A percentile compares a stretch with the other conserved stretches of the same genome.
Conservation (phyloP, 2,797 vertebrate genomes). For the Loriculus beryllinus region DNA sequence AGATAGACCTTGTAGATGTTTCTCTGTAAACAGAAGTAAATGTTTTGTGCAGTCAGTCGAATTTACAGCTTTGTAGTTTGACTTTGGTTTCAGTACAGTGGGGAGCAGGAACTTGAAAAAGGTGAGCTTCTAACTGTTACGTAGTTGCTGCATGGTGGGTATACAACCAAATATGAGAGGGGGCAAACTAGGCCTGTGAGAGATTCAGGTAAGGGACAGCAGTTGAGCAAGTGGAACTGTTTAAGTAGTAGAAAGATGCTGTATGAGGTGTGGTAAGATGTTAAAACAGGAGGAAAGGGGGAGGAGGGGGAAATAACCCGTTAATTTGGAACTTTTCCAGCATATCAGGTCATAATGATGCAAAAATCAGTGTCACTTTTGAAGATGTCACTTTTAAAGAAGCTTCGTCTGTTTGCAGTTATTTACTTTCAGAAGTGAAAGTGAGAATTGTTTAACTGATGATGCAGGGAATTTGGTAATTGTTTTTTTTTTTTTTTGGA, state of each 20-base stretch:
- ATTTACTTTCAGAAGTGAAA: background rate
- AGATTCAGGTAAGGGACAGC: fast-evolving
- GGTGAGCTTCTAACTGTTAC: background rate
- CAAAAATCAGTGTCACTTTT: background rate
- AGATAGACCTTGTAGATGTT: background rate
- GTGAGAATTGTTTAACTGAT: background rate
- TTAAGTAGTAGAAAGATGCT: background rate
- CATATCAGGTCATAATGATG: background rate
- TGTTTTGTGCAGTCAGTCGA: background rate
- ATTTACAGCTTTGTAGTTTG: background rate
- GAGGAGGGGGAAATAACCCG: background rate
- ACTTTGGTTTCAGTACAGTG: fast-evolving
- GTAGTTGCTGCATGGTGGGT: background rate
- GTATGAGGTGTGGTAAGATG: background rate
- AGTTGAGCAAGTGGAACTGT: background rate
- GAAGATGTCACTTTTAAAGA: background rate
- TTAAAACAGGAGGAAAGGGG: background rate
- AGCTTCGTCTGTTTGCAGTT: background rate
- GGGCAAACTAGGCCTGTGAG: background rate
- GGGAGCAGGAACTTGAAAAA: background rate
- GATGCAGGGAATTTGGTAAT: background rate
- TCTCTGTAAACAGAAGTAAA: background rate
- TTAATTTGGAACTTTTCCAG: background rate
- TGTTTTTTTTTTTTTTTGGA: background rate
- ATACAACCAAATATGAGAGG: fast-evolving